These are phyloP conservation scores for Aleiodes leptofemur DNA, from an alignment of 2,888 invertebrate genomes.

Conservation along the genomic window DNA sequence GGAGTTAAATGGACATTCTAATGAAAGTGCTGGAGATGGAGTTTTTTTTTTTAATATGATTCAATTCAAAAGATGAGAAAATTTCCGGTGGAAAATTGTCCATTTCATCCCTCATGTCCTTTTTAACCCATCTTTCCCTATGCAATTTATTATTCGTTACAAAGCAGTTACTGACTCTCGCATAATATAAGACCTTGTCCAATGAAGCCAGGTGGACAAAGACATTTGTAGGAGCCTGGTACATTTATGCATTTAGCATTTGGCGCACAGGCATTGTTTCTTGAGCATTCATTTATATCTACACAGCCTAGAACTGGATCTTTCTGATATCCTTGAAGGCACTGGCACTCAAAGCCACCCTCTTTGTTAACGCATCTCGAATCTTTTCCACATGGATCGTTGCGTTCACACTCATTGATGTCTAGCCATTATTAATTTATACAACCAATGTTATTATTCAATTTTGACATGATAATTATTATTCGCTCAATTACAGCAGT, in stretches of 20 bases:
- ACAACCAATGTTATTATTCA: background rate
- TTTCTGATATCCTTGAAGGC: slow-evolving; percentile 83
- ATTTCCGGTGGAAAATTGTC: too few relatives aligned
- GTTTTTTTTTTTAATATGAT: too few relatives aligned
- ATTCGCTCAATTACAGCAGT: too few relatives aligned
- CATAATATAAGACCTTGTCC: slow-evolving; percentile 86
- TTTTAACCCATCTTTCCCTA: too few relatives aligned
- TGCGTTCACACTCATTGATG: slow-evolving; percentile 83
- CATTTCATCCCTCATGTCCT: too few relatives aligned
- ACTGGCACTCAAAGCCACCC: slow-evolving; percentile 86
- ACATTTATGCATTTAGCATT: slow-evolving; percentile 89
- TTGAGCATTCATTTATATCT: slow-evolving; percentile 86
- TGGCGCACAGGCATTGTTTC: slow-evolving; percentile 82
- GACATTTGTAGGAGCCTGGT: slow-evolving; percentile 87
- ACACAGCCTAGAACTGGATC: slow-evolving; percentile 79
- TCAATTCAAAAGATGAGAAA: too few relatives aligned
- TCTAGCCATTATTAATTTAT: slow-evolving; percentile 74
- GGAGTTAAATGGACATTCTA: slow-evolving; percentile 78
- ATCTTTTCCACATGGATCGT: slow-evolving; percentile 82
- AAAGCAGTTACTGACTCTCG: slow-evolving; percentile 81
- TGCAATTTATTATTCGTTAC: slow-evolving; percentile 70
- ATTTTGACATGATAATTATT: background rate
- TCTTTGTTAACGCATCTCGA: slow-evolving; percentile 84
- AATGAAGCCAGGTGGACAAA: slow-evolving; percentile 85
- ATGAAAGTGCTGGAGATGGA: too few relatives aligned